Evolutionary conservation across 2,797 vertebrate species (phyloP), one percentile per base, ranked within the genome.

Genomic region (Chelon auratus): DNA sequence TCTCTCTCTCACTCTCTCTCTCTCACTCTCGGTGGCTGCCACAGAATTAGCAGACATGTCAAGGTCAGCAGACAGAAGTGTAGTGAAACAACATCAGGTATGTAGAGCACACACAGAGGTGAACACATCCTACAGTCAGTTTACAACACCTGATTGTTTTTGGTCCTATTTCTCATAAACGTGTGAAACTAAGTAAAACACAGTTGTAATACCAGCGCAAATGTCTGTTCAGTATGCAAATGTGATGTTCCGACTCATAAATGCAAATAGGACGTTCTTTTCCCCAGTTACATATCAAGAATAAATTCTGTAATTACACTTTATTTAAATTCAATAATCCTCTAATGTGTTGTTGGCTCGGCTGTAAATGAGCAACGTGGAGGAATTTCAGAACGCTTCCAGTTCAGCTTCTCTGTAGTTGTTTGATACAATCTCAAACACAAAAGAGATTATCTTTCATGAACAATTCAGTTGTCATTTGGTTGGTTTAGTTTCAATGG

Each of bases 61-160:
- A 93, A 93, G 89, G 91, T 91, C 85, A 87, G 37, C 69, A 75
- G 83, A 82, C 73, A 42, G 72, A 79, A 64, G 79, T 37, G 2
- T 37, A 39, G 50, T 47, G 47, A 72, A 74, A 72, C 68, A 80
- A 75, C 86, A 72, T 82, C 77, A 86, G 76, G 85, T 87, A 89
- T 83, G 82, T 77, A 39, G 56, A 73, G 64, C 85, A 78, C 72
- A 89, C 63, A 33, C 80, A 74, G 71, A 75, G 85, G 87, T 88
- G 84, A 80, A 20, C 37, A 24, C 67, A 69, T 71, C 73, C 65
- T 75, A 74, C 81, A 78, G 66, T 78, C 62, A 26, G 24, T 26
- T 4, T 26, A 26, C 24, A 26, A 4, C 24, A 26, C 55, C 14
- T 1, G 9, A n/a, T 50, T 15, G 13, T 42, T 42, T 15, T 43